A percentile compares a stretch with the other conserved stretches of the same genome.
phyloP scores from a whole-genome alignment of 2,113 vertebrate genomes.

The Periophthalmus modestus region DNA sequence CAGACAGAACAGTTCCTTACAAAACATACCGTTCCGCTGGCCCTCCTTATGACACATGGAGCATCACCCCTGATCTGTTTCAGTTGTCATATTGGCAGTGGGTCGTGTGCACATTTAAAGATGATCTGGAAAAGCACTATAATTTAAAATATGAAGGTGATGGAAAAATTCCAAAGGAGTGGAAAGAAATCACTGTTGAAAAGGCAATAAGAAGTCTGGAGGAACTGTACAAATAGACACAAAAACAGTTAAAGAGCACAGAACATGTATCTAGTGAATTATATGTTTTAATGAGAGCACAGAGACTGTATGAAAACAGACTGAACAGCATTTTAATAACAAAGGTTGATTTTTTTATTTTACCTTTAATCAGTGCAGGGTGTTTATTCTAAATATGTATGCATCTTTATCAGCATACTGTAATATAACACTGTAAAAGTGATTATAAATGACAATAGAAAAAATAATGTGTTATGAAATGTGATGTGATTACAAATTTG shows the following conservation, averaged over 20 bases:
- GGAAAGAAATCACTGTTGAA: not conserved
- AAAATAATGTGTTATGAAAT: not conserved
- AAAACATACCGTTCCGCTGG: constrained; percentile 63
- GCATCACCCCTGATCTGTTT: constrained; percentile 67
- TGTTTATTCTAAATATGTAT: too few species aligned
- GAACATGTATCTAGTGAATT: not conserved
- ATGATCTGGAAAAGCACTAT: constrained; percentile 56
- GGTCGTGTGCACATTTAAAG: constrained; percentile 74
- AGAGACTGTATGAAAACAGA: too few species aligned
- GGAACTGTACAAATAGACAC: constrained; percentile 13
- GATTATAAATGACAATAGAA: too few species aligned
- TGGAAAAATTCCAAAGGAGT: constrained; percentile 34
- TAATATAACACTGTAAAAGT: too few species aligned
- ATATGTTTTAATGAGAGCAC: too few species aligned
- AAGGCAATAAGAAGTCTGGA: constrained; percentile 41
- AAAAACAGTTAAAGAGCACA: not conserved
- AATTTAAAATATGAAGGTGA: fast-evolving
- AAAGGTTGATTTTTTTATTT: too few species aligned
- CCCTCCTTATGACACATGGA: constrained; percentile 49
- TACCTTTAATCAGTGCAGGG: too few species aligned
- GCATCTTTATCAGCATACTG: too few species aligned
- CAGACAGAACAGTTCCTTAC: fast-evolving
- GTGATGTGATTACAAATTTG: not conserved
- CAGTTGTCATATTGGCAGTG: constrained; percentile 77
- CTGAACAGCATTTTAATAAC: too few species aligned